These are phyloP conservation scores for Mythimna lalbum DNA, from an alignment of 2,888 invertebrate species.

Conservation along the genomic window DNA sequence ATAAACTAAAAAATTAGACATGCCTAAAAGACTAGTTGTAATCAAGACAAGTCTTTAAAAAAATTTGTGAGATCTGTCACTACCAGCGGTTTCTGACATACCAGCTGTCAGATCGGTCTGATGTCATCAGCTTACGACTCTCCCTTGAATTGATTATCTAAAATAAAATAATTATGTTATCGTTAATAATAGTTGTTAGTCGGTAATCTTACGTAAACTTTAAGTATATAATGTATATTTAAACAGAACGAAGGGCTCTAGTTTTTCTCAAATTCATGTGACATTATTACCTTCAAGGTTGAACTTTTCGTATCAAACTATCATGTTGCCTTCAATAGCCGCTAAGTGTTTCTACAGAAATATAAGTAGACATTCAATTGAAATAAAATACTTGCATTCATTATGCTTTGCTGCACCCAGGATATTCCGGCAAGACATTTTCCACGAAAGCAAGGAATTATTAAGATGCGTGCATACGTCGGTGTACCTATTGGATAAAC, in stretches of 20 bases:
- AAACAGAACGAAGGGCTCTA: constrained; percentile 22
- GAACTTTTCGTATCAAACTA: constrained; percentile 64
- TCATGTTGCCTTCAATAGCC: constrained; percentile 81
- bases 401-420: constrained; percentile 71
- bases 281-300: constrained; percentile 58
- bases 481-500: constrained; percentile 74
- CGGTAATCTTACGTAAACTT: constrained; percentile 33
- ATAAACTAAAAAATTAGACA: too few relatives aligned
- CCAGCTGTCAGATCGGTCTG: constrained; percentile 14
- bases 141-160: constrained; percentile 20
- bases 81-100: background rate
- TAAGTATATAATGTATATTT: constrained; percentile 57
- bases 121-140: constrained; percentile 40
- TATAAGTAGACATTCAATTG: constrained; percentile 76
- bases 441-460: constrained; percentile 63
- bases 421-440: constrained; percentile 68
- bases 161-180: constrained; percentile 43
- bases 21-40: too few relatives aligned
- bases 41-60: too few relatives aligned
- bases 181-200: constrained; percentile 46
- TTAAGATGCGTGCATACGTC: constrained; percentile 77
- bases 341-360: constrained; percentile 82
- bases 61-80: background rate
- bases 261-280: constrained; percentile 47
- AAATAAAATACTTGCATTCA: constrained; percentile 78